Percentiles rank a stretch among this genome's conserved stretches.
phyloP scores from a whole-genome alignment of 2,888 invertebrate genomes.

The Candidula unifasciata region DNA sequence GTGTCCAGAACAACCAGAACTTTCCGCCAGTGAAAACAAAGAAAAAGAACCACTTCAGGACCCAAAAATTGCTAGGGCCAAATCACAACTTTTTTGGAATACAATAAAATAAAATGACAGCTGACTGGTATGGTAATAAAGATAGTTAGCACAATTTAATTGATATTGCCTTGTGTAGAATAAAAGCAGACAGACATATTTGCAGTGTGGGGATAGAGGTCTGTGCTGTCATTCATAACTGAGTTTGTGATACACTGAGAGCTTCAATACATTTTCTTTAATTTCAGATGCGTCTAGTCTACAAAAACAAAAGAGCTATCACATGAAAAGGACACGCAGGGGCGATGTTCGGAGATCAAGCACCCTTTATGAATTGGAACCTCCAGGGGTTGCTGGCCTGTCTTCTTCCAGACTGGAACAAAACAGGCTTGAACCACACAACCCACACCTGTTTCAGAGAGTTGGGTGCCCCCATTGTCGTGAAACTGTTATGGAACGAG shows the following conservation, averaged over 20 bases:
- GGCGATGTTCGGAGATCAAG: not conserved
- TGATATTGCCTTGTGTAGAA: too few relatives aligned
- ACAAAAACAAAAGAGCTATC: constrained; percentile 30
- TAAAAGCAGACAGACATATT: too few relatives aligned
- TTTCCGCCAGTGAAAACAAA: too few relatives aligned
- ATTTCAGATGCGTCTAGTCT: constrained; percentile 35
- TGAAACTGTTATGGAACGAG: not conserved
- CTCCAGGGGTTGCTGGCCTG: not conserved
- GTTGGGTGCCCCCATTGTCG: constrained; percentile 24
- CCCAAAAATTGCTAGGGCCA: too few relatives aligned
- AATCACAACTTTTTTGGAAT: too few relatives aligned
- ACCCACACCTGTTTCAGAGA: not conserved
- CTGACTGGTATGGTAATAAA: too few relatives aligned
- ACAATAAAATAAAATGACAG: too few relatives aligned
- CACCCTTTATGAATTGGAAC: not conserved
- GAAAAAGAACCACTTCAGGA: too few relatives aligned
- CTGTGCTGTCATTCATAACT: too few relatives aligned
- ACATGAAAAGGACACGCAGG: constrained; percentile 5
- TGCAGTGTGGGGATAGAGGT: too few relatives aligned
- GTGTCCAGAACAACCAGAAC: too few relatives aligned
- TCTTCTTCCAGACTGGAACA: not conserved
- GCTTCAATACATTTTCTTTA: not conserved
- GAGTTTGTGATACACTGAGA: not conserved
- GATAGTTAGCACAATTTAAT: too few relatives aligned
- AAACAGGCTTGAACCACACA: not conserved